Conservation (phyloP, 2,113 vertebrate genomes). For the Blennius ocellaris region DNA sequence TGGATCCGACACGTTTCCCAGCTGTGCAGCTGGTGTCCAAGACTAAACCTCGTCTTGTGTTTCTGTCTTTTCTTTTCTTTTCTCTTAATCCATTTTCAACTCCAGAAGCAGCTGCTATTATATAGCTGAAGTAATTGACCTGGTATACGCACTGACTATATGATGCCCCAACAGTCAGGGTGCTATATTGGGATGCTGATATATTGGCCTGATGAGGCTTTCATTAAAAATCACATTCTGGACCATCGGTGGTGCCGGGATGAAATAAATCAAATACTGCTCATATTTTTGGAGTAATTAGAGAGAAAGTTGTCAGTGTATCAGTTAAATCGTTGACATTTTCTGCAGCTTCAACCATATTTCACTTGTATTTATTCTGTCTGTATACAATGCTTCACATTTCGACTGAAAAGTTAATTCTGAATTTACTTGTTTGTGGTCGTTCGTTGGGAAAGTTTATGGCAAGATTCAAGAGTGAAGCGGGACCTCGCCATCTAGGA, state of each 20-base stretch:
- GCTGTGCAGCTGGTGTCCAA: neutral
- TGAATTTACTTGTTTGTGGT: too few relatives aligned
- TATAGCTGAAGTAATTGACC: conserved; percentile 15
- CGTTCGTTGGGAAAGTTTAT: too few relatives aligned
- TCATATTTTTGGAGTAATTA: neutral
- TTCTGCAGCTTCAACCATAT: too few relatives aligned
- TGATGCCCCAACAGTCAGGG: neutral
- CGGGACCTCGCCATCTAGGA: too few relatives aligned
- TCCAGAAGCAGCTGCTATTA: neutral
- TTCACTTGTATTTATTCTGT: too few relatives aligned
- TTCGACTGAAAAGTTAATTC: too few relatives aligned
- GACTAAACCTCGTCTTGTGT: neutral
- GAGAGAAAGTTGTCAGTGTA: neutral
- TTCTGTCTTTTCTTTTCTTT: neutral
- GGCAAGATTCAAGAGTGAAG: too few relatives aligned
- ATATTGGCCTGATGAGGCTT: conserved; percentile 7
- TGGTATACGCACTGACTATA: neutral
- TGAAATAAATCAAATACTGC: neutral
- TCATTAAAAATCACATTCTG: conserved; percentile 32
- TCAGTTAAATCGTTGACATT: too few relatives aligned
- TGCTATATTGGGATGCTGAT: neutral
- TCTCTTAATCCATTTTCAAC: neutral
- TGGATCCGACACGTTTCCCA: neutral
- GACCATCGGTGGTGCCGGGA: neutral
- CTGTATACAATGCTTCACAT: too few relatives aligned